Evolutionary conservation across 2,113 vertebrate species (phyloP).

Genomic region (Psittacara wagleri): DNA sequence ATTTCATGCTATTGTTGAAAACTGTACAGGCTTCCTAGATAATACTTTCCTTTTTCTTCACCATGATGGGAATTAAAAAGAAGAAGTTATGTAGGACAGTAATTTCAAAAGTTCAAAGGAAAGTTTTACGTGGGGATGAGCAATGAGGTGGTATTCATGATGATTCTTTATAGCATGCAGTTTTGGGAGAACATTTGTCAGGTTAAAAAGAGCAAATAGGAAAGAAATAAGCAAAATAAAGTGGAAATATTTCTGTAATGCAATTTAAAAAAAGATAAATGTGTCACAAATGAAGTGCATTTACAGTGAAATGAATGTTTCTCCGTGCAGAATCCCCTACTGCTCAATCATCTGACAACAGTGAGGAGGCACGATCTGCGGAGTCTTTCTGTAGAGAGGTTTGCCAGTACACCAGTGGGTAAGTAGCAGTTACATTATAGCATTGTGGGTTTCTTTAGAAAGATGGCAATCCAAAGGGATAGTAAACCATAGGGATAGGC

Average conservation of each 20-base stretch:
- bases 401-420: slow-evolving; percentile 83
- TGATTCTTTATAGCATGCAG: neutral
- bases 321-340: slow-evolving; percentile 74
- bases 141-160: neutral
- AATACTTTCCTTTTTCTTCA: neutral
- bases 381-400: slow-evolving; percentile 79
- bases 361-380: slow-evolving; percentile 83
- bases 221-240: neutral
- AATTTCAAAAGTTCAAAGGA: neutral
- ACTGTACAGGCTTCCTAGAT: neutral
- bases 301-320: neutral
- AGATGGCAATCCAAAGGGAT: neutral
- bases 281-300: neutral
- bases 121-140: neutral
- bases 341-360: slow-evolving; percentile 73
- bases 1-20: neutral
- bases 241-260: neutral
- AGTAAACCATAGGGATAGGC: neutral
- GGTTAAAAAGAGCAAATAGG: neutral
- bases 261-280: neutral
- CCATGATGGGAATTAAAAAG: neutral
- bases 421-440: neutral
- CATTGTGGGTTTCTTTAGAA: neutral
- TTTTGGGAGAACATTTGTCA: neutral
- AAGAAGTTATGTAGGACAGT: neutral